These are phyloP conservation scores for Plectus sambesii DNA, from an alignment of 1,140 invertebrate genomes.

Conservation along the genomic window DNA sequence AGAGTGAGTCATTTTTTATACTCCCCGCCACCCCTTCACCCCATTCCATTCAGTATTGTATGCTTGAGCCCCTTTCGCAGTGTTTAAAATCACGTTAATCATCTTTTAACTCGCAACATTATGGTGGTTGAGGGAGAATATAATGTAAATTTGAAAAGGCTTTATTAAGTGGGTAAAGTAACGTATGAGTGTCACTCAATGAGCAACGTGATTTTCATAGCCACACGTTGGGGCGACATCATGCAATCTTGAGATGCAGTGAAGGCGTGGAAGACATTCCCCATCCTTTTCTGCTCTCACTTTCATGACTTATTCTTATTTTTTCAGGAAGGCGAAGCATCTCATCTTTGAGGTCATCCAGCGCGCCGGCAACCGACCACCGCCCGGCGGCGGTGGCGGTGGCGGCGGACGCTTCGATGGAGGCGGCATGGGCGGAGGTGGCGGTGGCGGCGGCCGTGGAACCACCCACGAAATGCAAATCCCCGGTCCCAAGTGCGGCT, in stretches of 20 bases:
- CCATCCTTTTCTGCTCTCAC: slow-evolving; percentile 30
- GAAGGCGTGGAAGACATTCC: slow-evolving; percentile 8
- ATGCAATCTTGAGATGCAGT: background rate
- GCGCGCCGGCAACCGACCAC: slow-evolving; percentile 45
- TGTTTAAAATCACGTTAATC: background rate
- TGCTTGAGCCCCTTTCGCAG: slow-evolving; percentile 36
- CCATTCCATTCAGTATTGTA: too few relatives aligned
- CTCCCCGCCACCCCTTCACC: too few relatives aligned
- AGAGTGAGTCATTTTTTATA: slow-evolving; percentile 57
- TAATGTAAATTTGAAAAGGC: too few relatives aligned
- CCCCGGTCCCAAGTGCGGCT: slow-evolving; percentile 87
- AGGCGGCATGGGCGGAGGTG: slow-evolving; percentile 21
- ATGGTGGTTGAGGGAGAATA: too few relatives aligned
- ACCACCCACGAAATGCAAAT: slow-evolving; percentile 77
- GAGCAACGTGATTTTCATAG: too few relatives aligned
- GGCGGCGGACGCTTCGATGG: slow-evolving; percentile 21
- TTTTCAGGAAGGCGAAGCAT: slow-evolving; percentile 66
- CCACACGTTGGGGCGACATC: too few relatives aligned
- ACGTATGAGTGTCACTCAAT: too few relatives aligned
- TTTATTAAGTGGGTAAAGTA: too few relatives aligned
- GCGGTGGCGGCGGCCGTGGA: slow-evolving; percentile 44
- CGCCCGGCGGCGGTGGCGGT: slow-evolving; percentile 43
- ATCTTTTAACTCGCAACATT: too few relatives aligned
- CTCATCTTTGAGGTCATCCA: slow-evolving; percentile 49
- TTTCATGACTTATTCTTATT: background rate